phyloP scores from a whole-genome alignment of 1,140 invertebrate genomes.

The Megalonaias nervosa region DNA sequence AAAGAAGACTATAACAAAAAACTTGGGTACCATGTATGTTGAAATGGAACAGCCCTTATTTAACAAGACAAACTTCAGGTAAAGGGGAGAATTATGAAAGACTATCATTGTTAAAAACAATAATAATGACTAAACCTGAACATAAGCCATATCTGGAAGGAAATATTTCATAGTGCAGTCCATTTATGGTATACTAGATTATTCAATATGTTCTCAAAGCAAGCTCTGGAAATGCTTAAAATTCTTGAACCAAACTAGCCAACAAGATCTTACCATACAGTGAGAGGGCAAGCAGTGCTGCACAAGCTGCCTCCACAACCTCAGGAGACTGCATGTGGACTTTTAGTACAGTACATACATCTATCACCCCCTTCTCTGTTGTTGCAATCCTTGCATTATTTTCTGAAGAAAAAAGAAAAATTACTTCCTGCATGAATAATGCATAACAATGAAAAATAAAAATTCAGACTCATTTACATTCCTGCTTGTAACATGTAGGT shows the following conservation, averaged over 20 bases:
- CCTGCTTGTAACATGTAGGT: neutral
- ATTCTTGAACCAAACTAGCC: neutral
- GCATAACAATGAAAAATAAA: too few species aligned
- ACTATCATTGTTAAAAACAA: too few species aligned
- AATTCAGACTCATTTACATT: neutral
- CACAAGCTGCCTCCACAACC: slow-evolving; percentile 61
- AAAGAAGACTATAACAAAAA: too few species aligned
- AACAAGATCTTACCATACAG: slow-evolving; percentile 59
- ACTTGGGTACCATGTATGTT: too few species aligned
- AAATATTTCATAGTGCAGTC: too few species aligned
- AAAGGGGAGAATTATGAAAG: too few species aligned
- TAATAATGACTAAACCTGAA: too few species aligned
- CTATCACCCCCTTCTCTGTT: slow-evolving; percentile 49
- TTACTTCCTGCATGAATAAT: neutral
- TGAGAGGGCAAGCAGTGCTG: slow-evolving; percentile 59
- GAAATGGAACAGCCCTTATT: too few species aligned
- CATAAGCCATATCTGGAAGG: too few species aligned
- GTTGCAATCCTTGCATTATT: slow-evolving; percentile 58
- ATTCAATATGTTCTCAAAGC: too few species aligned
- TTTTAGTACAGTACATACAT: slow-evolving; percentile 58
- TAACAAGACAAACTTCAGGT: too few species aligned
- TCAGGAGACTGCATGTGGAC: slow-evolving; percentile 54
- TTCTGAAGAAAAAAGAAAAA: slow-evolving; percentile 43
- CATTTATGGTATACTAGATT: too few species aligned
- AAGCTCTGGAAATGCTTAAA: neutral